Percentiles rank a stretch among this genome's conserved stretches.
Evolutionary conservation across 1,140 invertebrate genomes (phyloP).

Genomic region (Polyergus mexicanus): DNA sequence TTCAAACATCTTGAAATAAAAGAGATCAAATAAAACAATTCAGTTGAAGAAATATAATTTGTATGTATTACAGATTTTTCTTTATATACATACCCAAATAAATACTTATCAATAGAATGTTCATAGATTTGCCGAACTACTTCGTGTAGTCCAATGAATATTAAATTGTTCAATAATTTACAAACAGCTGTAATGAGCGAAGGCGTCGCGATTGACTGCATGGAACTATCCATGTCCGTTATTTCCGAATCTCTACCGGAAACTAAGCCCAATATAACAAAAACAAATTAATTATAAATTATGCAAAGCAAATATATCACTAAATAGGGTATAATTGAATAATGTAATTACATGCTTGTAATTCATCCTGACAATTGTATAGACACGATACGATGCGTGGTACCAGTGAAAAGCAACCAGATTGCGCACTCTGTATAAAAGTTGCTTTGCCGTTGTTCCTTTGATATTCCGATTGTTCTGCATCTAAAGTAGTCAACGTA

Average conservation of each 20-base stretch:
- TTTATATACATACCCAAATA: conserved; percentile 76
- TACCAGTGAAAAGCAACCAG: conserved; percentile 71
- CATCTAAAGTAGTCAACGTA: conserved; percentile 75
- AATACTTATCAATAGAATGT: conserved; percentile 81
- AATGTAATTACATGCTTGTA: conserved; percentile 70
- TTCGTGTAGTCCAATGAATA: conserved; percentile 82
- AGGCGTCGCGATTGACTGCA: conserved; percentile 83
- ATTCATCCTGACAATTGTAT: conserved; percentile 80
- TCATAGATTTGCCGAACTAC: conserved; percentile 81
- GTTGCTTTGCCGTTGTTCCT: conserved; percentile 60
- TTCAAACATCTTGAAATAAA: conserved; percentile 80
- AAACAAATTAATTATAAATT: neutral
- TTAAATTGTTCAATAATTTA: conserved; percentile 84
- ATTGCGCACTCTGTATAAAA: conserved; percentile 65
- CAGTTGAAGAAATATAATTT: conserved; percentile 12
- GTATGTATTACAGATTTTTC: neutral
- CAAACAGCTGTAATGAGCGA: conserved; percentile 84
- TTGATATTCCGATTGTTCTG: conserved; percentile 62
- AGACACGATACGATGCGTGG: conserved; percentile 78
- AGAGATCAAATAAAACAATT: neutral
- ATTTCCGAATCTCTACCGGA: conserved; percentile 72
- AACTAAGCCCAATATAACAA: conserved; percentile 54
- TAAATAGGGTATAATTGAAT: neutral
- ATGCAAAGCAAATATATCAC: conserved; percentile 24
- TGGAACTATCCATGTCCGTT: conserved; percentile 71